Evolutionary conservation across 2,113 vertebrate genomes (phyloP).

Genomic region (Tor tambroides): DNA sequence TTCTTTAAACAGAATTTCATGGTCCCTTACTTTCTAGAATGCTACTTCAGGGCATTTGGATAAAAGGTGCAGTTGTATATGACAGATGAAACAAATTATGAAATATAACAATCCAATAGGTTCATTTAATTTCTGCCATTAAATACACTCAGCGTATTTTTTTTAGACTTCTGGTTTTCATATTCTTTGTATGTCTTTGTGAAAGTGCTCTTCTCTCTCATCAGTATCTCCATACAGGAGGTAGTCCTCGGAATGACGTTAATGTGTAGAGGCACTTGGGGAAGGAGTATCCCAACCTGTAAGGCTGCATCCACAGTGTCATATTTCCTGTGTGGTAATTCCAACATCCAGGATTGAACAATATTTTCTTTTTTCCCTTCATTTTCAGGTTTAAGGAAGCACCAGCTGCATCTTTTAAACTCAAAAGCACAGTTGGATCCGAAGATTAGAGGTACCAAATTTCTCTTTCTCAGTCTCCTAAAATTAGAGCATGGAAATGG

Average conservation of each 20-base stretch:
- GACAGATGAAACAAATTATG: background rate
- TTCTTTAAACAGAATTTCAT: background rate
- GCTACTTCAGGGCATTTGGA: background rate
- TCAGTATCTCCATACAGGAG: constrained; percentile 15
- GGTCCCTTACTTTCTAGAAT: background rate
- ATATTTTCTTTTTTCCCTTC: background rate
- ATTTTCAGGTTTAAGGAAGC: too few relatives aligned
- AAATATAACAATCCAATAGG: background rate
- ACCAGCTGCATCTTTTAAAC: background rate
- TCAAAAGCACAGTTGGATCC: background rate
- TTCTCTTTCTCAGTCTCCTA: background rate
- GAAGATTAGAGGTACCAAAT: background rate
- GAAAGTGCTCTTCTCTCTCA: constrained; percentile 41
- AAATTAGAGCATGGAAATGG: background rate
- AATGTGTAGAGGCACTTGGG: constrained; percentile 54
- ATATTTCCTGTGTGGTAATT: constrained; percentile 16
- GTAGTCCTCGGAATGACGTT: constrained; percentile 55
- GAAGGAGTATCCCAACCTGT: constrained; percentile 33
- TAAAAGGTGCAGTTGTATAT: background rate
- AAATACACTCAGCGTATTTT: constrained; percentile 28
- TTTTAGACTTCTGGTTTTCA: background rate
- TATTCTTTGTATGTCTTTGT: background rate
- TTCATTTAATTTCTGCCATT: constrained; percentile 20
- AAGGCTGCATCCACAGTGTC: constrained; percentile 31
- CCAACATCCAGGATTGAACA: constrained; percentile 10